Evolutionary conservation across 2,797 vertebrate genomes (phyloP), one percentile per base, ranked within the genome.

Genomic region (Acipenser transmontanus): DNA sequence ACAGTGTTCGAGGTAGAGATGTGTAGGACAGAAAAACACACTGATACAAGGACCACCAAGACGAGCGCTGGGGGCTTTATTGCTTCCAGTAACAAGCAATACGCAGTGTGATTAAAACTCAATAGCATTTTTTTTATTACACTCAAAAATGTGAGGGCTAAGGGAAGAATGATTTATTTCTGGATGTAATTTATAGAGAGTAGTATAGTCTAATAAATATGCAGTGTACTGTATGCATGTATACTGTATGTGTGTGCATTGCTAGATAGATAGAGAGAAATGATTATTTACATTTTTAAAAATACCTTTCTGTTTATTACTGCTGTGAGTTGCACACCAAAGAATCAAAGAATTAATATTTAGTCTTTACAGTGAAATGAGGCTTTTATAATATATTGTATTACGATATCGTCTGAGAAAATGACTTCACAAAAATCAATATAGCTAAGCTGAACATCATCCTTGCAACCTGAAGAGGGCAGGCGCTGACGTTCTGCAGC

Each of bases 361-460:
- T n/a, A n/a, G 87, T 86, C 86, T 88, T 85, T 84, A 84, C 82
- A 86, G 84, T 85, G 87, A 91, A 91, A 90, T 89, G 85, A 90
- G 84, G 84, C 86, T 79, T 87, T 81, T 89, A 88, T 90, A 90
- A 90, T 89, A 80, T 83, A 87, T 57, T 1, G 80, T 82, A 82
- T 85, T 13, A 52, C 86, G 88, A 87, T 82, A 77, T 78, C 74
- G 78, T 86, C 82, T 85, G 84, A 87, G 34, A 85, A 86, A 88
- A 90, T 89, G 86, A 89, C 87, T 89, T 88, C 83, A 90, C 86
- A 86, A 86, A 88, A 83, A 87, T 90, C 88, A 88, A 88, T 86
- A 83, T 85, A 87, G 82, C 81, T 76, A 80, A 61, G 11, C 52
- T 61, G 64, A 73, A 70, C 65, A 64, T 85, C 84, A 82, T 80